Percentiles rank a stretch among this genome's conserved stretches.
Conservation (phyloP, 1,140 invertebrate species). For the Drosophila lini region DNA sequence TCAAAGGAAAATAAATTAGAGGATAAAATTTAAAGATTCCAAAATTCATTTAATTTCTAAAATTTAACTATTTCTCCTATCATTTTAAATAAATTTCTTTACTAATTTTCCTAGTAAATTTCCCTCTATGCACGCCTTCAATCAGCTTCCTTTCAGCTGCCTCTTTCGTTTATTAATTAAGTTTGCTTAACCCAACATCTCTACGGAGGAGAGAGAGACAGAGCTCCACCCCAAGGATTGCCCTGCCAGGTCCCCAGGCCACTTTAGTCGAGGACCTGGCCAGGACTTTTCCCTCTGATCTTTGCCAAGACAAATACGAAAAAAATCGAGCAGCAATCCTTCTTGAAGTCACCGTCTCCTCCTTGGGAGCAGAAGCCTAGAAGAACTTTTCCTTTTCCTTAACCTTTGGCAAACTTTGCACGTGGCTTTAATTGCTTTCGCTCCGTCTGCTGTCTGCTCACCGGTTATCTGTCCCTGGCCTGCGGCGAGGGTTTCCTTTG, state of each 20-base stretch:
- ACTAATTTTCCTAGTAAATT: not conserved
- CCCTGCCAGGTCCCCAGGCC: slow-evolving; percentile 27
- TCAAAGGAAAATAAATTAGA: too few species aligned
- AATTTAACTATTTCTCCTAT: too few species aligned
- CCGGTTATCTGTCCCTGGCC: slow-evolving; percentile 42
- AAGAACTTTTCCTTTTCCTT: slow-evolving; percentile 58
- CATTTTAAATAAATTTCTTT: too few species aligned
- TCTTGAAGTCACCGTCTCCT: slow-evolving; percentile 25
- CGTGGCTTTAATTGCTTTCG: slow-evolving; percentile 77
- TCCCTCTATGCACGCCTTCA: slow-evolving; percentile 30
- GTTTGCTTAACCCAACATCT: slow-evolving; percentile 70
- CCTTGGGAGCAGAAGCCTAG: slow-evolving; percentile 15
- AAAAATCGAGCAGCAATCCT: slow-evolving; percentile 63
- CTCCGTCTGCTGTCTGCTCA: slow-evolving; percentile 22
- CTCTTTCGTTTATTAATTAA: slow-evolving; percentile 74
- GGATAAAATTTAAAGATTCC: too few species aligned
- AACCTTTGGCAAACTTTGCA: slow-evolving; percentile 72
- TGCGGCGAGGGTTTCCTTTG: slow-evolving; percentile 56
- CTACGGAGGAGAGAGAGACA: not conserved
- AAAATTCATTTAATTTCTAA: too few species aligned
- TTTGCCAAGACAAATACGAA: slow-evolving; percentile 47
- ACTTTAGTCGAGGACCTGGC: slow-evolving; percentile 13
- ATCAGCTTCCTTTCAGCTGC: slow-evolving; percentile 37
- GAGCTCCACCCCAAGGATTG: not conserved
- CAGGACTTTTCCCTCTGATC: slow-evolving; percentile 49